Percentiles rank a stretch among this genome's conserved stretches.
Conservation (phyloP, 2,113 vertebrate genomes). For the Neolamprologus hecqui region DNA sequence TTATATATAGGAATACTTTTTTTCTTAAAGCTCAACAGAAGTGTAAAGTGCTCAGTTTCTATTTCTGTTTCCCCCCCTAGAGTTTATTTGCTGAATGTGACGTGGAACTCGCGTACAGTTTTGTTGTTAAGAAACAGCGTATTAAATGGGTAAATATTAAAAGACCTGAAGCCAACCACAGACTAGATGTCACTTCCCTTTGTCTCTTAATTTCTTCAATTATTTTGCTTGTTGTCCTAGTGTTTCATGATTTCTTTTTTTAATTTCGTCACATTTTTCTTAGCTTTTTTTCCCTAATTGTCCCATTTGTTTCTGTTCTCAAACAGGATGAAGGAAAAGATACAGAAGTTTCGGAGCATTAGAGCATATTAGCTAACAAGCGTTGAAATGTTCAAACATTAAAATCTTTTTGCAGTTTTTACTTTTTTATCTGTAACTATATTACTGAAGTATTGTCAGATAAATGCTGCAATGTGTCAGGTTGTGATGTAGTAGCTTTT, state of each 20-base stretch:
- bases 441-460: neutral
- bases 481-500: neutral
- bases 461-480: neutral
- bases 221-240: neutral
- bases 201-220: neutral
- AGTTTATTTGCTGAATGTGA: neutral
- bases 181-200: neutral
- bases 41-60: neutral
- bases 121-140: neutral
- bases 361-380: neutral
- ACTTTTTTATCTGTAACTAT: neutral
- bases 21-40: neutral
- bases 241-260: neutral
- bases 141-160: neutral
- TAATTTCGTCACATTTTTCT: neutral
- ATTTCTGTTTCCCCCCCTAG: neutral
- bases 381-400: neutral
- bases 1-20: neutral
- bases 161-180: neutral
- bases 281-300: neutral
- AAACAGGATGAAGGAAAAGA: neutral
- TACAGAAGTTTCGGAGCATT: neutral
- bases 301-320: neutral
- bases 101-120: accelerated
- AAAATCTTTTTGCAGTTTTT: neutral